Base-by-base conservation (phyloP, 2,113 vertebrate species). In the Ciconia stormi region DNA sequence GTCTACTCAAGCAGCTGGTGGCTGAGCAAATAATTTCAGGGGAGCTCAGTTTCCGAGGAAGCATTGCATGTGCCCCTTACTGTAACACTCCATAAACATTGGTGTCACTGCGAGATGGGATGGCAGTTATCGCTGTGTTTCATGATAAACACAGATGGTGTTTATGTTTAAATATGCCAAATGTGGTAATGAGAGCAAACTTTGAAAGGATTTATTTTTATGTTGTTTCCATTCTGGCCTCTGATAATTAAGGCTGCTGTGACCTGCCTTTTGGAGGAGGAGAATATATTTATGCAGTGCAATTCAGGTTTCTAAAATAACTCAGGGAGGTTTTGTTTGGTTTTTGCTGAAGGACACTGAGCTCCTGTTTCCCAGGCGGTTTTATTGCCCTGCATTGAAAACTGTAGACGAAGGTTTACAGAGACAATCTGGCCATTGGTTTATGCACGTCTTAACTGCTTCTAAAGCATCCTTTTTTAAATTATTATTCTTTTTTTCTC, bases 71-170 rank as follows among this genome's bases (percentile, higher is more conserved):
- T 74, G 65, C 53, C 87, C 81, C 91, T 97, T 73, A 83, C 87
- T 87, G 90, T 87, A 92, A 91, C 38, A 27, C 76, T 95, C 90
- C 20, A 13, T 96, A 95, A 97, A 96, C 95, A 97, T 56, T 88
- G 91, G 93, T 95, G 90, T 90, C 93, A 87, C 79, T 62, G 61
- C 2, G 15, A 93, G 84, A 93, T 82, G 2, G 16, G 81, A 73
- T 16, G 0, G 76, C 82, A 78, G 72, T 50, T 94, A 90, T 49
- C 20, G 14, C 65, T 10, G 26, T 49, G 44, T 70, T 93, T 76
- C 96, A 87, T 46, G 87, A 94, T 94, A 95, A 98, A 97, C 93
- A 97, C 96, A 97, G 96, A 97, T 97, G 93, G 94, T 93, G 93
- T 95, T 97, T 97, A 81, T 95, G 83, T 80, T 93, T 94, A 94